Percentiles rank a stretch among this genome's conserved stretches.
Conservation (phyloP, 1,140 invertebrate species). For the Paralvinella palmiformis region DNA sequence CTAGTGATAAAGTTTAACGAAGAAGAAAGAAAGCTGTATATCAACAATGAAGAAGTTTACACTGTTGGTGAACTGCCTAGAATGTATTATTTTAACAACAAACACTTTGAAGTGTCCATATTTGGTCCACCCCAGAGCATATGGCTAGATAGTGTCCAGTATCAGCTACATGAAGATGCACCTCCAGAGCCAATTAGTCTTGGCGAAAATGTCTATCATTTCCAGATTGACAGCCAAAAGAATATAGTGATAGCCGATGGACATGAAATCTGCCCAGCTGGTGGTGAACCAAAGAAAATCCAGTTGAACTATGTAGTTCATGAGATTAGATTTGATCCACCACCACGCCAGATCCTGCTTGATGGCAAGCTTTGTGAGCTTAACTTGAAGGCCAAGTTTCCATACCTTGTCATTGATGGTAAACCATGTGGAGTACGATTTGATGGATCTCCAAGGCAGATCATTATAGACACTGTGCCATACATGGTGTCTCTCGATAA, state of each 20-base stretch:
- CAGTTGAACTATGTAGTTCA: conserved; percentile 30
- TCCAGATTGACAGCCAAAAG: conserved; percentile 41
- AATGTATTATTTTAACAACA: conserved; percentile 21
- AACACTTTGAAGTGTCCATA: conserved; percentile 31
- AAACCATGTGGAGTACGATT: conserved; percentile 66
- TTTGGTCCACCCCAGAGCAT: conserved; percentile 35
- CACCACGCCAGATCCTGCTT: conserved; percentile 63
- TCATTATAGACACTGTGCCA: conserved; percentile 73
- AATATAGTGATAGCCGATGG: conserved; percentile 42
- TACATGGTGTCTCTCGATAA: conserved; percentile 73
- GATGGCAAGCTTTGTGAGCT: conserved; percentile 76
- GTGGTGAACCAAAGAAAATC: conserved; percentile 32
- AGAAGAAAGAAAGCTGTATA: background rate
- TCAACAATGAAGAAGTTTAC: background rate
- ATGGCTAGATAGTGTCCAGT: conserved; percentile 43
- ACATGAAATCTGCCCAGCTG: conserved; percentile 37
- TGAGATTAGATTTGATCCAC: conserved; percentile 44
- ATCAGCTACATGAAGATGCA: conserved; percentile 41
- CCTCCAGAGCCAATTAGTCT: conserved; percentile 40
- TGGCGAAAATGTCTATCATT: conserved; percentile 28
- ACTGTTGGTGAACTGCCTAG: background rate
- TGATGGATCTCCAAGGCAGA: conserved; percentile 83
- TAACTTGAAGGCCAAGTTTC: conserved; percentile 75
- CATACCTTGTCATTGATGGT: conserved; percentile 67
- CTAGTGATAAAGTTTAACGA: too few relatives aligned